Base-by-base conservation (phyloP, 2,888 invertebrate genomes). In the Standfussiana lucernea region DNA sequence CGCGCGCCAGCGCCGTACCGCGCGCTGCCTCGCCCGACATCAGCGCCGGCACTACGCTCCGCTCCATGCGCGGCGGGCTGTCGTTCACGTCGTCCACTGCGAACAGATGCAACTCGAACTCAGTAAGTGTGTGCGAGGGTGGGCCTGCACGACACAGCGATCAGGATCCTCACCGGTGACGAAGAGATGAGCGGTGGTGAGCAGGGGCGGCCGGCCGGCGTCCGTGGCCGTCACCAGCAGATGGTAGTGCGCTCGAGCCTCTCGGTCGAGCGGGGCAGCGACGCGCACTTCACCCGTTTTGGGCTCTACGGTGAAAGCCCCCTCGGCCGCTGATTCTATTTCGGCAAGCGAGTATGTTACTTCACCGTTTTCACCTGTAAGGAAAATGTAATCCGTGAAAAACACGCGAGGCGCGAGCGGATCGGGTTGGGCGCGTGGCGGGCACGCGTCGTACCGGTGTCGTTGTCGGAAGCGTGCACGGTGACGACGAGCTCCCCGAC, bases 71-170 rank as follows among this genome's bases (percentile, higher is more conserved):
- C 40, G 99, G 99, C 69, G 98, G 97, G 93, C 98, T 98, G 96
- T 99, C 99, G 95, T 99, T 99, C 96, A 99, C 98, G 95, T 99
- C 99, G 84, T 98, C 96, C 80, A 99, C 98, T 97, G 93, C 13
- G 92, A 91, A 42, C 28, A 15, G 50, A 45, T 8, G 59, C 40
- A 13, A 18, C 21, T 35, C 5, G 32, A 32, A 8, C n/a, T 71
- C 15, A n/a, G 6, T 40, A 0, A 47, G 5, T 2, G n/a, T 2
- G 32, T 32, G 2, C 24, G 35, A 24, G 32, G 1, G 32, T 7
- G 18, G 28, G 15, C 8, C 15, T 35, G 21, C 10, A 32, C 45
- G 4, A 3, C 18, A 21, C 13, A 8, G 18, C 62, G n/a, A 47
- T 18, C 32, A 4, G 42, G 6, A 6, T 37, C 78, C 93, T 92